Evolutionary conservation across 2,888 invertebrate species (phyloP).

Genomic region (Dusona sp.): DNA sequence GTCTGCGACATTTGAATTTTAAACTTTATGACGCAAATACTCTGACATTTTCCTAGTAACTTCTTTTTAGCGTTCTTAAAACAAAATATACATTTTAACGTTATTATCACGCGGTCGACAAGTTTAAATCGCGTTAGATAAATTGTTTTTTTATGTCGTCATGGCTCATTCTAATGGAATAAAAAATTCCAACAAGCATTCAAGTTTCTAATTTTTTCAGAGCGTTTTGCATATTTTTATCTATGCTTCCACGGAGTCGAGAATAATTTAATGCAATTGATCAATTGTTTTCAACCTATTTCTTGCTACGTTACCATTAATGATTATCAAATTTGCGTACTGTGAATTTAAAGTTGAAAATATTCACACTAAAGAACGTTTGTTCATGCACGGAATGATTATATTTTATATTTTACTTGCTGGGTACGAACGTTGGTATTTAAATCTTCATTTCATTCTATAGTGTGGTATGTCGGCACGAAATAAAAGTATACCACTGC

Average conservation of each 20-base stretch:
- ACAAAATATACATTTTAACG: not conserved
- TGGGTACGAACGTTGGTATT: slow-evolving; percentile 4
- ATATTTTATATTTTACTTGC: not conserved
- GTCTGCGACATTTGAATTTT: not conserved
- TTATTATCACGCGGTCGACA: not conserved
- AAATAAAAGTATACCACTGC: slow-evolving; percentile 47
- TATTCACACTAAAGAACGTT: not conserved
- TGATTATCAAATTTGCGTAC: not conserved
- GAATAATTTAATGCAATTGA: not conserved
- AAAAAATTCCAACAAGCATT: no score
- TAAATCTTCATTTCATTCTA: slow-evolving; percentile 8
- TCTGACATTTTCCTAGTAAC: not conserved
- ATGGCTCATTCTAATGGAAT: not conserved
- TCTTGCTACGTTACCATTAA: not conserved
- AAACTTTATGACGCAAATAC: not conserved
- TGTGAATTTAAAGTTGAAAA: not conserved
- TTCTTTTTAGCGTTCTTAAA: no score
- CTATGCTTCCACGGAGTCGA: not conserved
- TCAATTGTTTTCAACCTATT: not conserved
- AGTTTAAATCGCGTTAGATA: not conserved
- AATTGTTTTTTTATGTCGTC: not conserved
- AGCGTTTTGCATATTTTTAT: not conserved
- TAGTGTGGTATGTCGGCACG: slow-evolving; percentile 33
- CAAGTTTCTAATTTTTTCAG: not conserved
- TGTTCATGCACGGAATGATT: not conserved